Evolutionary conservation across 2,113 vertebrate genomes (phyloP), one percentile per base, ranked within the genome.

Genomic region (Perccottus glenii): DNA sequence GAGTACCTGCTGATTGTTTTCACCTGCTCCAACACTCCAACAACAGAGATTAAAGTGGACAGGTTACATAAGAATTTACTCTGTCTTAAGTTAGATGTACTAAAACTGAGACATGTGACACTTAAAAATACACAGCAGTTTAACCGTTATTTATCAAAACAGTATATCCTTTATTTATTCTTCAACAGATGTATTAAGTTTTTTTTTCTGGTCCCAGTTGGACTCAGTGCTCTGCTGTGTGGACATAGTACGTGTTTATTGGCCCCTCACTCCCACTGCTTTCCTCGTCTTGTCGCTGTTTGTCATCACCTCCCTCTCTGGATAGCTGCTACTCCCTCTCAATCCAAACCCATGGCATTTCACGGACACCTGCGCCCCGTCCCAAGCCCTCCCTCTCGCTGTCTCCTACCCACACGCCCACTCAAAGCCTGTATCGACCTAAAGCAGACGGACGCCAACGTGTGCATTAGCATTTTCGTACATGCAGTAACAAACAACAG

Each of bases 251-350:
- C 47, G 56, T 74, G 73, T 80, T 85, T 81, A 73, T 75, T 82
- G 52, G 68, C 56, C 65, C 78, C 58, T 70, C 76, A 80, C 52
- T 77, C 67, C 69, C 65, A 58, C 72, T 46, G 53, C 80, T 59
- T 66, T 44, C 70, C 74, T 80, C 82, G 66, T 87, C 87, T 82
- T 74, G 79, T 80, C 78, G 79, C 82, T 75, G 57, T 87, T 89
- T 83, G 80, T 87, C 76, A 78, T 70, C 73, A 60, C 52, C 62
- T 71, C 38, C 64, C 40, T 8, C 3, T 60, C 64, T 70, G 45
- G 14, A 43, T 50, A 60, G 15, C 16, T 42, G 19, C 5, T 33
- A 19, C 64, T 40, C 72, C 49, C 58, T 3, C 16, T 60, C 49
- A 19, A 48, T 69, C 48, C 67, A 69, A 83, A 79, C 52, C 40